Evolutionary conservation across 2,797 vertebrate species (phyloP), one percentile per base, ranked within the genome.

Genomic region (Notolepis coatsorum): DNA sequence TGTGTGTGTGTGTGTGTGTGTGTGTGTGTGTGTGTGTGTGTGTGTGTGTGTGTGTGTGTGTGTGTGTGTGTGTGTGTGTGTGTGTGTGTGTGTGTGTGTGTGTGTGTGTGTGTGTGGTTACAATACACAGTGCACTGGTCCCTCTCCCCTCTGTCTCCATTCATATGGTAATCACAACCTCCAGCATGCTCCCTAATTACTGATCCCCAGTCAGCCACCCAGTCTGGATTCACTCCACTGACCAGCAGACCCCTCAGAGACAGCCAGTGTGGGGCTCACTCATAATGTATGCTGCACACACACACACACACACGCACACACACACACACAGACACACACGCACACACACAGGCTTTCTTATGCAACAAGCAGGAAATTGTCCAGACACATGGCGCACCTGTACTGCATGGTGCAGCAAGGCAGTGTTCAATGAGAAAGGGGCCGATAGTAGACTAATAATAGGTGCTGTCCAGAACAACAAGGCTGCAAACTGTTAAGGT

Each of bases 151-250:
- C 78, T 62, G 69, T 70, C 71, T 76, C 68, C 7, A 77, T 91
- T 89, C 82, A 84, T 60, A 87, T 86, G 87, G 43, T 84, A 89
- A 91, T 89, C 39, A 25, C 20, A 60, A 43, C 20, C 67, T 50
- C 35, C 31, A 65, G 65, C 66, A 77, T 74, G 73, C 55, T 66
- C 58, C 58, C 77, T 71, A 79, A 84, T 85, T 80, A 78, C 80
- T 41, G 50, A 79, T 77, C 56, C 62, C 63, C 31, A 61, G 37
- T 56, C 43, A 51, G 58, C 42, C 65, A 15, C 30, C 66, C 54
- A 64, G 79, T 46, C 73, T 62, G 9, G 69, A 65, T 84, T 76
- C 75, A 62, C 81, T 75, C 62, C 71, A 61, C 65, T 83, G 81
- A 77, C 67, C 75, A 67, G 63, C 64, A 69, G 68, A 71, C 55